These are phyloP conservation scores for Itoplectis maculator DNA, from an alignment of 2,888 invertebrate species.

Conservation along the genomic window DNA sequence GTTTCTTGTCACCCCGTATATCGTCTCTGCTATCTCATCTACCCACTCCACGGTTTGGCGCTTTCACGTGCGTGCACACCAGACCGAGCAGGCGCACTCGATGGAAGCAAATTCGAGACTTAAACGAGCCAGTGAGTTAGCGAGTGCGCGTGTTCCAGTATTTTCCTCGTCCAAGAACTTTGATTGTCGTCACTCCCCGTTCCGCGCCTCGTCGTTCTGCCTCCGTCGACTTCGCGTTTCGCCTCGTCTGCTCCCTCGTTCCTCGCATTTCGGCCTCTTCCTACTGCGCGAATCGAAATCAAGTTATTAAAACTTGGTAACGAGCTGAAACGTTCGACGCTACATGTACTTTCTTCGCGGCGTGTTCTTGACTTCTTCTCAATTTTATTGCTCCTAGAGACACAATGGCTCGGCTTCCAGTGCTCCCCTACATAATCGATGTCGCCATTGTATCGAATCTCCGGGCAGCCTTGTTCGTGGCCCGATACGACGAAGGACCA, in stretches of 20 bases:
- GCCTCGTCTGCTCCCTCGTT: slow-evolving; percentile 20
- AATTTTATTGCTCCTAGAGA: not conserved
- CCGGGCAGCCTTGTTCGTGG: too few species aligned
- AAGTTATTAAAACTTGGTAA: slow-evolving; percentile 47
- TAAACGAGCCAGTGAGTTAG: slow-evolving; percentile 29
- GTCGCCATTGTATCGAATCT: not conserved
- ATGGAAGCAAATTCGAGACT: slow-evolving; percentile 37
- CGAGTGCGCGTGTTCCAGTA: slow-evolving; percentile 13
- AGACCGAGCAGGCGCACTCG: slow-evolving; percentile 5
- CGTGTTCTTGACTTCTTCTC: not conserved
- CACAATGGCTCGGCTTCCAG: not conserved
- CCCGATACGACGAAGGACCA: too few species aligned
- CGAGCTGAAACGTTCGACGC: slow-evolving; percentile 4
- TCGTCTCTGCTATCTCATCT: not conserved
- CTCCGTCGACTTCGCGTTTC: slow-evolving; percentile 7
- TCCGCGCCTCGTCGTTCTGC: not conserved
- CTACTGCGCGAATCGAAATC: slow-evolving; percentile 8
- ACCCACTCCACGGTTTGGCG: not conserved
- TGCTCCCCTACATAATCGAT: not conserved
- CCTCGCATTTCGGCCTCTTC: not conserved
- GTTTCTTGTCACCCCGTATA: not conserved
- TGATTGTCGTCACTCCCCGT: slow-evolving; percentile 38
- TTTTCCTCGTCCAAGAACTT: slow-evolving; percentile 36
- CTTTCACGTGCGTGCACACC: slow-evolving; percentile 10
- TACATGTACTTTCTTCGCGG: not conserved